These are phyloP conservation scores for Gopherus flavomarginatus DNA, from an alignment of 2,113 vertebrate species.

Conservation along the genomic window DNA sequence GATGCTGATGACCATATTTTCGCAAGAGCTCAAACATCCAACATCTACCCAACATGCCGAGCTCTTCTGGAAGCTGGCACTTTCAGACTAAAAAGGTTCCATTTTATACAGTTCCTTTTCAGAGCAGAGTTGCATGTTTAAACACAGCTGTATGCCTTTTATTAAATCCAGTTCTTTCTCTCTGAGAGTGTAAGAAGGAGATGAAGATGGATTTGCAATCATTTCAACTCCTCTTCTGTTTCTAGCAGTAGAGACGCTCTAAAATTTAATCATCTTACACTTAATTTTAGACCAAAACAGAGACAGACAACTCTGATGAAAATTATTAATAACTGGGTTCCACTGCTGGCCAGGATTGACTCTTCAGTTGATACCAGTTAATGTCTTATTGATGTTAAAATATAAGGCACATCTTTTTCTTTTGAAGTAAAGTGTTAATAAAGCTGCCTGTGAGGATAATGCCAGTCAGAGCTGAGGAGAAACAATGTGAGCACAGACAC, in stretches of 20 bases:
- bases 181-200: not conserved
- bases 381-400: slow-evolving; percentile 23
- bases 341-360: not conserved
- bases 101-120: not conserved
- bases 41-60: not conserved
- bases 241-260: not conserved
- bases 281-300: not conserved
- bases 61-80: not conserved
- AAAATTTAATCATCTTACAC: not conserved
- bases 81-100: not conserved
- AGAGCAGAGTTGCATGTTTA: not conserved
- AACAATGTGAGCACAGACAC: not conserved
- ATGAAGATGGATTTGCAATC: not conserved
- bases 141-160: not conserved
- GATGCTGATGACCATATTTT: too few species aligned
- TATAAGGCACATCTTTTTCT: not conserved
- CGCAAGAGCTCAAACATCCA: not conserved
- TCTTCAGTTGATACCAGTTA: slow-evolving; percentile 18
- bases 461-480: not conserved
- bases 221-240: slow-evolving; percentile 18
- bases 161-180: not conserved
- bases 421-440: not conserved
- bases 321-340: slow-evolving; percentile 43
- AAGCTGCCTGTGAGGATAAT: not conserved
- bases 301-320: slow-evolving; percentile 8